phyloP scores from a whole-genome alignment of 2,888 invertebrate species.

The Galeopsomyia nigrocyanea region DNA sequence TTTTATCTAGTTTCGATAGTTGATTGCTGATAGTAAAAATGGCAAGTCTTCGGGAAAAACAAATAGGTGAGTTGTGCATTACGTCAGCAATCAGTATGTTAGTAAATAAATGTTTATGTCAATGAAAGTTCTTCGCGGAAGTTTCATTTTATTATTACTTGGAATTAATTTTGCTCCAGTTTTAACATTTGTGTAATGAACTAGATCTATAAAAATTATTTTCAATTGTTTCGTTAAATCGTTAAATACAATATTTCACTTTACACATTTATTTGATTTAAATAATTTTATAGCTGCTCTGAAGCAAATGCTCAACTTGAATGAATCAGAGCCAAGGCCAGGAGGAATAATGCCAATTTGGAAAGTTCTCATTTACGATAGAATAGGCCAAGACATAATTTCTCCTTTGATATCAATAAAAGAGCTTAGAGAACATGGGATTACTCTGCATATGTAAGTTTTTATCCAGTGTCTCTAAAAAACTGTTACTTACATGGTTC shows the following conservation, averaged over 20 bases:
- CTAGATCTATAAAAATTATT: conserved; percentile 1
- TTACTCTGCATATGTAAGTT: conserved; percentile 95
- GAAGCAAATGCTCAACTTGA: conserved; percentile 96
- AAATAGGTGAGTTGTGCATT: conserved; percentile 74
- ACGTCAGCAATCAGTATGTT: neutral
- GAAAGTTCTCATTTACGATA: conserved; percentile 97
- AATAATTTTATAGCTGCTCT: conserved; percentile 80
- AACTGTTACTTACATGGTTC: conserved; percentile 22
- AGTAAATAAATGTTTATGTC: neutral
- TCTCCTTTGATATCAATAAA: conserved; percentile 96
- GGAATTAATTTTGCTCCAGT: conserved; percentile 18
- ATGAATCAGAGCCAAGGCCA: conserved; percentile 82
- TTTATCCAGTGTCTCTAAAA: neutral
- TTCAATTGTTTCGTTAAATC: conserved; percentile 9
- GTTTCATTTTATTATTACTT: neutral
- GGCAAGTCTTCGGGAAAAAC: conserved; percentile 79
- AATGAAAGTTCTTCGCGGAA: neutral
- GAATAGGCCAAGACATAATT: conserved; percentile 97
- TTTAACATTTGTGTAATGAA: conserved; percentile 27
- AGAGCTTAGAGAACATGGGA: conserved; percentile 94
- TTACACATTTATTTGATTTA: conserved; percentile 13
- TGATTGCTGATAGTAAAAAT: conserved; percentile 66
- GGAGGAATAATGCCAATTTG: conserved; percentile 90
- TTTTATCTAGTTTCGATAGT: conserved; percentile 41
- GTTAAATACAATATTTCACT: conserved; percentile 21